Base-by-base conservation (phyloP, 1,140 invertebrate genomes). In the Eulimnadia texana region DNA sequence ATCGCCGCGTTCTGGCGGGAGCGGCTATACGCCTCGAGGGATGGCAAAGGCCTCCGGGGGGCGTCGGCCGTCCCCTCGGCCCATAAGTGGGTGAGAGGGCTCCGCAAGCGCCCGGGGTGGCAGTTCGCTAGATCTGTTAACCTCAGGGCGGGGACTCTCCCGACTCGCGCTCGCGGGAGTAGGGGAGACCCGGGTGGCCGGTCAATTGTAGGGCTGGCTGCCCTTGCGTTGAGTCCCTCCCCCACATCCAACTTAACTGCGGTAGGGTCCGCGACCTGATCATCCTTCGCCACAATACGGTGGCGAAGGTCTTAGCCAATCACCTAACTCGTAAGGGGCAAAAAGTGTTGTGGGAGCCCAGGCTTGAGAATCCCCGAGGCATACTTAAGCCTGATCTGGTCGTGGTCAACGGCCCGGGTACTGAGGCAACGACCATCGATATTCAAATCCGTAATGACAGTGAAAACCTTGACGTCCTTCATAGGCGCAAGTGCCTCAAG, bases 221-320 rank as follows among this genome's bases (percentile, higher is more conserved):
- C 6, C 63, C 51, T 22, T n/a, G n/a, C 6, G 63, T 51, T 19
- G 72, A 74, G 56, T 73, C 72, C 0, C 61, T 68, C 0, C 67
- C 68, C 19, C 74, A 75, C 50, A 63, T 69, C 11, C 65, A 74
- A 2, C 71, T 74, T 58, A 57, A 58, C 3, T 76, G 73, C 60
- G 63, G 63, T 25, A 50, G 72, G 49, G 72, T 71, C 0, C 71
- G 74, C 61, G 68, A 68, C 16, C 67, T 67, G 2, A 63, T 71
- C 0, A 68, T 73, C n/a, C 24, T 64, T 11, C 64, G 72, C 9
- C 73, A 75, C 25, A 52, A 71, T 62, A 65, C 72, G 1, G 63
- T 69, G 2, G 55, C 22, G 19, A 63, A 63, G 23, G 59, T 57
- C 2, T 3, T 68, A 1, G 33, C 6, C 6, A 16, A 42, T 6